Evolutionary conservation across 2,888 invertebrate genomes (phyloP), one percentile per base, ranked within the genome.

Genomic region (Bhutanitis thaidina): DNA sequence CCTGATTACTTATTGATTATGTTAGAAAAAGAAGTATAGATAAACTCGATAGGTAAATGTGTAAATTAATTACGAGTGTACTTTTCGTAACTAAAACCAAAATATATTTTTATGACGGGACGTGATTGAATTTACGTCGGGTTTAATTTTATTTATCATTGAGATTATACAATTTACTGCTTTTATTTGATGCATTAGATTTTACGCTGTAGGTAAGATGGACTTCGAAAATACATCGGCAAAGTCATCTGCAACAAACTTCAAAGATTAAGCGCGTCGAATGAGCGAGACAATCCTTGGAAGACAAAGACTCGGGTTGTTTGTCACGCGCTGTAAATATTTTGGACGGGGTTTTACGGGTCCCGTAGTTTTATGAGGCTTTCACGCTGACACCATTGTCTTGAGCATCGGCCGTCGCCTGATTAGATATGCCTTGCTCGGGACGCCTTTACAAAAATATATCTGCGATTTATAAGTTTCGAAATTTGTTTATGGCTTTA

Each of bases 301-400:
- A 66, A 84, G 80, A 87, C 85, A 87, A 86, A 82, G 72, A 65
- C 62, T 52, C 64, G 60, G 64, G 65, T 57, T 62, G 77, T 85
- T 88, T 85, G 87, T 86, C 86, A 87, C 83, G 85, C 83, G 80
- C 74, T 70, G 87, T 88, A 87, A 88, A 87, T 88, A 87, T 88
- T 88, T 88, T 87, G 84, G 88, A 84, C 82, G 68, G 74, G 62
- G 69, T 72, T 80, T 82, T 77, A 81, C 77, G 69, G 75, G 70
- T 58, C 71, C 75, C 78, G 77, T 79, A 83, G 80, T 80, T 88
- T 88, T 87, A 87, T 78, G 87, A 72, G 69, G 67, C 80, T 84
- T 86, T 85, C 80, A 77, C 79, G 77, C 78, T 78, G 77, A 70
- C 70, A 68, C 70, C 70, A 81, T 88, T 88, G 88, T 88, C 80